These are phyloP conservation scores for Scotopteryx bipunctaria DNA, from an alignment of 2,888 invertebrate genomes.

Conservation along the genomic window DNA sequence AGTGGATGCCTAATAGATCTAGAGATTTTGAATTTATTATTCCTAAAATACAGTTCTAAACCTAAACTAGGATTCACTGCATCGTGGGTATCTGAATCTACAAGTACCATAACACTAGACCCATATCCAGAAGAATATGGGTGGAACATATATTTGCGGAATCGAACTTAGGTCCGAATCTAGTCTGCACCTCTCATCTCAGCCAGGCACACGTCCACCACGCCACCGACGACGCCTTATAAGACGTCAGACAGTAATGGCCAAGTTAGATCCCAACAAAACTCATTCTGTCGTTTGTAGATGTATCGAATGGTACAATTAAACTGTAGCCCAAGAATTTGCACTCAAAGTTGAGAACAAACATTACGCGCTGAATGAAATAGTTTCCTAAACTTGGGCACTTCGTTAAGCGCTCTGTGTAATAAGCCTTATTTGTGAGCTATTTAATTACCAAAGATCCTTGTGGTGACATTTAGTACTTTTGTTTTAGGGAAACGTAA, in stretches of 20 bases:
- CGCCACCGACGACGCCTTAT: no score
- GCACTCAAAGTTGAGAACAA: slow-evolving; percentile 49
- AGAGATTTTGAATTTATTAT: no score
- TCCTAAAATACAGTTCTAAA: no score
- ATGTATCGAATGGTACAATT: slow-evolving; percentile 47
- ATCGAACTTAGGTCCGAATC: no score
- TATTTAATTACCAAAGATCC: slow-evolving; percentile 34
- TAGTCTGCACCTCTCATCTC: no score
- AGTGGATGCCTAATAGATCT: no score
- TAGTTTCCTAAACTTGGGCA: slow-evolving; percentile 51
- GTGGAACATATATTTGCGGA: no score
- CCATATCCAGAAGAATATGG: no score
- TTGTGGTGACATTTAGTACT: slow-evolving; percentile 32
- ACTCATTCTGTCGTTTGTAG: slow-evolving; percentile 42
- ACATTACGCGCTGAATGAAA: slow-evolving; percentile 54
- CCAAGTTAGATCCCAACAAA: slow-evolving; percentile 30
- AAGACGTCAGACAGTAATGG: slow-evolving; percentile 5
- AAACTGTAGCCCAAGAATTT: slow-evolving; percentile 49
- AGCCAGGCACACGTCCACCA: no score
- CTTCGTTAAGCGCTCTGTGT: slow-evolving; percentile 50
- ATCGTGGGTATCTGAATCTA: no score
- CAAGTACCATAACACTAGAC: no score
- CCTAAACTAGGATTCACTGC: no score
- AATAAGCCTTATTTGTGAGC: slow-evolving; percentile 50
- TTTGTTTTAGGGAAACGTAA: slow-evolving; percentile 17